Evolutionary conservation across 2,797 vertebrate species (phyloP).

Genomic region (Enteromius viviparus): DNA sequence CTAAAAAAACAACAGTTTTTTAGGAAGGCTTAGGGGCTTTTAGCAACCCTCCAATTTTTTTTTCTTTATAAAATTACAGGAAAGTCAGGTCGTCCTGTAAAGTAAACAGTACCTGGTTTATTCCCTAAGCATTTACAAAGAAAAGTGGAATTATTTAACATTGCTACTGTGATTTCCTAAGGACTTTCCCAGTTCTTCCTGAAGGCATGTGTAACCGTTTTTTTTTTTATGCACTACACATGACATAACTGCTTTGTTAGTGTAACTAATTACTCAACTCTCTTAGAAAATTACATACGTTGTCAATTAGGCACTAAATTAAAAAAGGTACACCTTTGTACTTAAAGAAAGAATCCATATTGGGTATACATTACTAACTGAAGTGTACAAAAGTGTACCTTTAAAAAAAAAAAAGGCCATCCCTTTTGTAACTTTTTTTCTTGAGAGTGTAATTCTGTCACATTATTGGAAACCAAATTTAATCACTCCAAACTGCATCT

Average conservation of each 20-base stretch:
- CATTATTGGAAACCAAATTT: not conserved
- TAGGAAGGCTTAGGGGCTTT: not conserved
- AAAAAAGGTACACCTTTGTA: not conserved
- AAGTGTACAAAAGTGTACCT: not conserved
- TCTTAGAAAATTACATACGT: not conserved
- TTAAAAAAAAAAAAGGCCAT: not conserved
- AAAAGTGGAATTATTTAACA: not conserved
- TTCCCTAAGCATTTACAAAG: not conserved
- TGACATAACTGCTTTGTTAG: not conserved
- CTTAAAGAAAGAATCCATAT: not conserved
- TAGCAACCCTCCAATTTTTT: not conserved
- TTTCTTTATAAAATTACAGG: not conserved
- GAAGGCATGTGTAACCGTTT: not conserved
- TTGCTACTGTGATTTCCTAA: not conserved
- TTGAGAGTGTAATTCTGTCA: not conserved
- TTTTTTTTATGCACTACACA: not conserved
- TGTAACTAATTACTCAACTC: not conserved
- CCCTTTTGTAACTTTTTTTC: not conserved
- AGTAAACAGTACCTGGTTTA: conserved; percentile 13
- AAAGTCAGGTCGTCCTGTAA: not conserved
- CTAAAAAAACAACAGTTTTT: not conserved
- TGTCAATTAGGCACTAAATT: no score
- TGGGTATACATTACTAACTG: not conserved
- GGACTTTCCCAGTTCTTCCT: conserved; percentile 11
- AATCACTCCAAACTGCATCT: not conserved